These are phyloP conservation scores for Euclidia mi DNA, from an alignment of 2,888 invertebrate species.

Conservation along the genomic window DNA sequence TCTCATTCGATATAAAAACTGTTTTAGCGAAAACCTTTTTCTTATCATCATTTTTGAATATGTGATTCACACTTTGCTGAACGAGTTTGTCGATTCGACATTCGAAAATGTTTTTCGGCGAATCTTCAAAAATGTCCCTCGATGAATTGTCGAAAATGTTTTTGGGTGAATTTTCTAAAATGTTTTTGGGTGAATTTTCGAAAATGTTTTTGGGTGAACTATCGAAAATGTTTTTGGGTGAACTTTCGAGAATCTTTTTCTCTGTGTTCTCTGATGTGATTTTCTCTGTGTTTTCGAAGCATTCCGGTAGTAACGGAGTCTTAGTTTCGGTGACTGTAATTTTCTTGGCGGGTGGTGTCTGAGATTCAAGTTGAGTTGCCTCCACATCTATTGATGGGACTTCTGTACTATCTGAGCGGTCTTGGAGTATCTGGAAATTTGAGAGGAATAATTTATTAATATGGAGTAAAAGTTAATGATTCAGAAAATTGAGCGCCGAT, in stretches of 20 bases:
- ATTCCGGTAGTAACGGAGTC: constrained; percentile 58
- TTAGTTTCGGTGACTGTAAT: constrained; percentile 56
- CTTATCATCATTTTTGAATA: constrained; percentile 75
- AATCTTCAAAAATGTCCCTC: constrained; percentile 11
- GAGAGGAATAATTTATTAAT: no score
- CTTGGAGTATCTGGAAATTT: constrained; percentile 71
- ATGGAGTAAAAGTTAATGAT: no score
- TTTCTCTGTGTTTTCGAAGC: constrained; percentile 44
- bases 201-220: neutral
- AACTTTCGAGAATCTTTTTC: neutral
- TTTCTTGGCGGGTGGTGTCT: constrained; percentile 48
- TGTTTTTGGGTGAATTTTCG: constrained; percentile 7
- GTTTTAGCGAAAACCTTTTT: constrained; percentile 82
- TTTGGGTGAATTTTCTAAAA: constrained; percentile 11
- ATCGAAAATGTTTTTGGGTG: constrained; percentile 13
- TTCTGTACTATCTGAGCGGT: constrained; percentile 69
- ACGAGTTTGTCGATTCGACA: constrained; percentile 83
- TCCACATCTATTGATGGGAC: constrained; percentile 69
- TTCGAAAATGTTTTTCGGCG: constrained; percentile 68
- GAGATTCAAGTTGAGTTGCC: constrained; percentile 58
- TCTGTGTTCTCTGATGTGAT: neutral
- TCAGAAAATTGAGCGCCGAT: no score
- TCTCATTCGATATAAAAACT: constrained; percentile 75
- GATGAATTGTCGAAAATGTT: constrained; percentile 9
- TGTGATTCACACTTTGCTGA: constrained; percentile 82